These are phyloP conservation scores for Corbicula japonica DNA, from an alignment of 2,888 invertebrate genomes.

Conservation along the genomic window DNA sequence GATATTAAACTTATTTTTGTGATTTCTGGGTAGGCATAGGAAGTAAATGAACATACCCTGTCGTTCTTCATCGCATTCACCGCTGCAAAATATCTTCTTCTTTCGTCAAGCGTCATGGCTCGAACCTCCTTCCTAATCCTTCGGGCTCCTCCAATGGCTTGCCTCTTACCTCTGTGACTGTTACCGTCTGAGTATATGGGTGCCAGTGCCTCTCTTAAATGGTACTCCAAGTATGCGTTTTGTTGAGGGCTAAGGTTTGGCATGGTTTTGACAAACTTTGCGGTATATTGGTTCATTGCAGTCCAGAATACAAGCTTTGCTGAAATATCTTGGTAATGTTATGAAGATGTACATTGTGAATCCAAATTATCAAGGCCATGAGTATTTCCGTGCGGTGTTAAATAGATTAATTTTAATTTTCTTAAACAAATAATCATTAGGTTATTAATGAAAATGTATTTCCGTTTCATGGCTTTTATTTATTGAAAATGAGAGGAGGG, in stretches of 20 bases:
- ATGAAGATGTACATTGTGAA: no score
- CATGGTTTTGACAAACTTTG: slow-evolving; percentile 32
- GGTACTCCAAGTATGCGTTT: slow-evolving; percentile 22
- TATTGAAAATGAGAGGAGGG: no score
- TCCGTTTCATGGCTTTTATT: no score
- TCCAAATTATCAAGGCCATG: no score
- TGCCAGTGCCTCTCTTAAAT: slow-evolving; percentile 6
- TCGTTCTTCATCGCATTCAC: slow-evolving; percentile 48
- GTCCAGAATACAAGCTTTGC: slow-evolving; percentile 49
- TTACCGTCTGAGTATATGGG: not conserved
- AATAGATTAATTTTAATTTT: no score
- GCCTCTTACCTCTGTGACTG: slow-evolving; percentile 30
- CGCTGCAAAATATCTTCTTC: slow-evolving; percentile 45
- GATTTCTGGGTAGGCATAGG: no score
- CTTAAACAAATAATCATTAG: no score
- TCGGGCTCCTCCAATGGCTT: slow-evolving; percentile 1
- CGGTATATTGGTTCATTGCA: slow-evolving; percentile 42
- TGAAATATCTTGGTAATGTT: no score
- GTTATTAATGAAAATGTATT: no score
- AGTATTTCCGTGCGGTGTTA: no score
- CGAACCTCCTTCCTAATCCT: slow-evolving; percentile 49
- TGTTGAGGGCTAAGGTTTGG: slow-evolving; percentile 26
- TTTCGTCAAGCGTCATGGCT: slow-evolving; percentile 23
- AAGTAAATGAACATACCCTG: slow-evolving; percentile 40
- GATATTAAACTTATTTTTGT: no score